Percentiles rank a stretch among this genome's conserved stretches.
phyloP scores from a whole-genome alignment of 2,888 invertebrate genomes.

The Tinea pellionella region DNA sequence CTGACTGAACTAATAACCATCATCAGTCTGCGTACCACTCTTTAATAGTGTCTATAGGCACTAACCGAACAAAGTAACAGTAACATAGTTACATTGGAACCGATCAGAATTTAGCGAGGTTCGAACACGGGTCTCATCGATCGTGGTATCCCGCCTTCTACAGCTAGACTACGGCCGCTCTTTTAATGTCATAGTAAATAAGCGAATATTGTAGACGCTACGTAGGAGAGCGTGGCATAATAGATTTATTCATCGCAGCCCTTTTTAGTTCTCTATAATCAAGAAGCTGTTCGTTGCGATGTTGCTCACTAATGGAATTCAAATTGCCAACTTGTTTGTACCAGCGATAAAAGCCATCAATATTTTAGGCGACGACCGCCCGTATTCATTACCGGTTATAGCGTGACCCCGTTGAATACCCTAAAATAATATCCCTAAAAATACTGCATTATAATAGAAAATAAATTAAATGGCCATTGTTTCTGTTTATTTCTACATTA shows the following conservation, averaged over 20 bases:
- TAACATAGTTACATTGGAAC: too few species aligned
- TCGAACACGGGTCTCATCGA: too few species aligned
- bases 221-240: not conserved
- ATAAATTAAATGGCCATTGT: slow-evolving; percentile 19
- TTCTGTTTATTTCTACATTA: not conserved
- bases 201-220: too few species aligned
- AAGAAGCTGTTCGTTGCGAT: not conserved
- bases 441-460: slow-evolving; percentile 28
- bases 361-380: slow-evolving; percentile 32
- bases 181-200: too few species aligned
- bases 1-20: too few species aligned
- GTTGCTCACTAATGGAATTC: slow-evolving; percentile 16
- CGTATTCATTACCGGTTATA: slow-evolving; percentile 35
- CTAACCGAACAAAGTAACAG: too few species aligned
- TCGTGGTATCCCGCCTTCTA: too few species aligned
- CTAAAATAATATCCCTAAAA: slow-evolving; percentile 23
- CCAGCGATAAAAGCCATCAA: slow-evolving; percentile 42
- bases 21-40: too few species aligned
- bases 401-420: slow-evolving; percentile 36
- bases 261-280: slow-evolving; percentile 3
- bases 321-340: slow-evolving; percentile 49
- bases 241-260: not conserved
- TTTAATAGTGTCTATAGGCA: too few species aligned
- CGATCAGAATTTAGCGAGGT: too few species aligned
- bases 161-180: too few species aligned